Evolutionary conservation across 1,140 invertebrate species (phyloP).

Genomic region (Phortica variegata): DNA sequence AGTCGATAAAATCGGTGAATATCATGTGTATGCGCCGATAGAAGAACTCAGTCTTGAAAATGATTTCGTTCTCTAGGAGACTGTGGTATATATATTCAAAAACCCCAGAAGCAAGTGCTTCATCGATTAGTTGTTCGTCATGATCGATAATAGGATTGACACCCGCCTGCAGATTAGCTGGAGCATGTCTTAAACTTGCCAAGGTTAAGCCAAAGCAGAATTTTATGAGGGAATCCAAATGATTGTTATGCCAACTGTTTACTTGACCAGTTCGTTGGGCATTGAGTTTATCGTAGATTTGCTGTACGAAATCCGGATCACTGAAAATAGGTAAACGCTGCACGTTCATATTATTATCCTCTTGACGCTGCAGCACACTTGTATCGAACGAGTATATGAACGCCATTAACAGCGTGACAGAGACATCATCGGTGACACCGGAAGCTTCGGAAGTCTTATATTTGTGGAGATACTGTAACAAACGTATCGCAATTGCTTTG

Average conservation of each 20-base stretch:
- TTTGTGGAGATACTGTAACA: constrained; percentile 50
- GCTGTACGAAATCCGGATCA: constrained; percentile 67
- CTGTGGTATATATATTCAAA: constrained; percentile 76
- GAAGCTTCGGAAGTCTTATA: constrained; percentile 61
- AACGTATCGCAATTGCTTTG: constrained; percentile 62
- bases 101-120: constrained; percentile 76
- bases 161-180: constrained; percentile 33
- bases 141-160: constrained; percentile 62
- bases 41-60: constrained; percentile 72
- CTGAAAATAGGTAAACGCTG: constrained; percentile 71
- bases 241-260: constrained; percentile 64
- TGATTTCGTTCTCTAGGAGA: constrained; percentile 69
- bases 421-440: constrained; percentile 72
- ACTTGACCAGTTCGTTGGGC: constrained; percentile 21
- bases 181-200: constrained; percentile 67
- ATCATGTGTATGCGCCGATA: constrained; percentile 80
- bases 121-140: constrained; percentile 74
- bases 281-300: constrained; percentile 59
- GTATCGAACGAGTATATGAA: constrained; percentile 83
- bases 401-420: constrained; percentile 77
- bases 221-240: constrained; percentile 72
- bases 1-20: constrained; percentile 88
- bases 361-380: constrained; percentile 69
- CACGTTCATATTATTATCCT: constrained; percentile 69
- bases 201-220: constrained; percentile 80